Conservation (phyloP, 2,888 invertebrate genomes). For the Platycnemis pennipes region DNA sequence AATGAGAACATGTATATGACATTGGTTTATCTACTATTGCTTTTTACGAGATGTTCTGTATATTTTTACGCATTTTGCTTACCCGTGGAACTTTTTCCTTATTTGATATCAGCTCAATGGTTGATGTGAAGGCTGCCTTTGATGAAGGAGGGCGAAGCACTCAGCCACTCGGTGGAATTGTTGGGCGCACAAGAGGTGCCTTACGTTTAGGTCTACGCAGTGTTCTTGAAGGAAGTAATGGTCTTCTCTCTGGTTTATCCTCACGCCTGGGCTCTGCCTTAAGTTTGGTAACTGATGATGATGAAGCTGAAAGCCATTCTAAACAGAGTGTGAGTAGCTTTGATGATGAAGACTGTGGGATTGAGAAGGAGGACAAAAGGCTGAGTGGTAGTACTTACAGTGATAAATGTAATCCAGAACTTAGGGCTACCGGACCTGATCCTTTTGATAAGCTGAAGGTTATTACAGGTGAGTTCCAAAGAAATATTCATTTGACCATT, state of each 20-base stretch:
- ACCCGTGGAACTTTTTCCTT: no score
- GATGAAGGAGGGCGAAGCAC: conserved; percentile 11
- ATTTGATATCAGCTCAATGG: conserved; percentile 34
- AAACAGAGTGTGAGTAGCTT: conserved; percentile 11
- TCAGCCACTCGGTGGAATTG: conserved; percentile 45
- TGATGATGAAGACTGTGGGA: conserved; percentile 24
- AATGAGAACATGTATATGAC: no score
- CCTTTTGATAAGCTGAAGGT: conserved; percentile 79
- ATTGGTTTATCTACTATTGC: no score
- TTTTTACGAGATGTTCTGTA: neutral
- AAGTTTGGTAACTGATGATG: conserved; percentile 48
- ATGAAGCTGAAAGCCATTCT: conserved; percentile 48
- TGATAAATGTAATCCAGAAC: conserved; percentile 68
- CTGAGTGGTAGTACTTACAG: conserved; percentile 26
- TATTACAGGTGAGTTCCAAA: conserved; percentile 77
- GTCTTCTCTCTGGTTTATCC: conserved; percentile 45
- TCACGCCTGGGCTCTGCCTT: conserved; percentile 50
- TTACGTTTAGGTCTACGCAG: conserved; percentile 39
- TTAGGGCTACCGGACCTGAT: conserved; percentile 79
- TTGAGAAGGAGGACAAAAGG: conserved; percentile 40
- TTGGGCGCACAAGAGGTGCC: conserved; percentile 58
- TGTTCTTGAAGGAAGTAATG: conserved; percentile 54
- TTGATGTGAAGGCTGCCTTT: conserved; percentile 43
- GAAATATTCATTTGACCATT: conserved; percentile 45
- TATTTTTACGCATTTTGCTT: neutral